Base-by-base conservation (phyloP, 2,888 invertebrate genomes). In the Liopterus haemorrhoidalis region DNA sequence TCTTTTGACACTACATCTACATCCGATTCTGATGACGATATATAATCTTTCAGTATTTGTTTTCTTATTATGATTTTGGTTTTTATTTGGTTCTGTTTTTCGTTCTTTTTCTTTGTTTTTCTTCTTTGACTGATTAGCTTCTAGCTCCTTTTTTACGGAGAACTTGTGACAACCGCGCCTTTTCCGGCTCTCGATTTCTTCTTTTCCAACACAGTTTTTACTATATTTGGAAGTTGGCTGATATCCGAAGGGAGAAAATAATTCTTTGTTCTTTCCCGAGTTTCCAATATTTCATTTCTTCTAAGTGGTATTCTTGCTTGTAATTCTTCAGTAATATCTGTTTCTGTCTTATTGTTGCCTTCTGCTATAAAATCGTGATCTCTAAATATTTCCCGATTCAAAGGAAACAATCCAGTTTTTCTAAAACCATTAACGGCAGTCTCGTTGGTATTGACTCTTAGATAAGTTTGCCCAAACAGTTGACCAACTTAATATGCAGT, bases 381-480 rank as follows among this genome's bases (percentile, higher is more conserved):
- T 28, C 39, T 43, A 28, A 52, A 52, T 27, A 46, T 37, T 32
- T 51, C 21, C 14, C 46, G 14, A 35, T 52, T 30, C n/a, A 46
- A 32, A 11, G 50, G 54, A 48, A 46, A 54, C 37, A 52, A 44
- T 9, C 51, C 50, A 20, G 48, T 49, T 41, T 31, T 56, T 46
- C 49, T 35, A 41, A 55, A 53, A 28, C 52, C 54, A 33, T 46
- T 41, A 38, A 41, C 18, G 27, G 41, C 52, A 46, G 46, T 56
- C 41, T 49, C 27, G 2, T 50, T 49, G 8, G 39, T 46, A 4
- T 53, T 52, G 12, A 53, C 46, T 20, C 45, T 51, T 36, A 49
- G 35, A 53, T 55, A 58, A 33, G 56, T 55, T 51, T 51, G 31
- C 6, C 51, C 53, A 39, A 57, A 48, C n/a, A 58, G 31, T 41